Conservation (phyloP, 2,888 invertebrate species). For the Pegoplata infirma region DNA sequence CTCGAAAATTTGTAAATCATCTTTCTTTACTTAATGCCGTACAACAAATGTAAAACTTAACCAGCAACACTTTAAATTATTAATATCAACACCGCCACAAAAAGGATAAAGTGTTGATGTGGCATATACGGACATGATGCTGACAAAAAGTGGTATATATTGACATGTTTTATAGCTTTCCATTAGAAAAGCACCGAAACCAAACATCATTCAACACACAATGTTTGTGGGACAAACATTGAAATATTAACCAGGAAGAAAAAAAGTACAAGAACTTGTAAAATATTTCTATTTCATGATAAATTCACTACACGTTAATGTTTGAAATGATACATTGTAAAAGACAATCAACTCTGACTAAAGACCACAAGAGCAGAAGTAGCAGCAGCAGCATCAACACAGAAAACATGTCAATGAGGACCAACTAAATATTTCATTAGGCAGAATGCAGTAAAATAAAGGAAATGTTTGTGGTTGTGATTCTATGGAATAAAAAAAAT, state of each 20-base stretch:
- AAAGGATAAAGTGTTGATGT: constrained; percentile 48
- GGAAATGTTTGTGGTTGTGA: constrained; percentile 68
- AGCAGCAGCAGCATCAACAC: constrained; percentile 40
- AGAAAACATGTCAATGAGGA: constrained; percentile 73
- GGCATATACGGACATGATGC: constrained; percentile 27
- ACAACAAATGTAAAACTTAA: constrained; percentile 17
- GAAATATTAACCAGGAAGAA: constrained; percentile 11
- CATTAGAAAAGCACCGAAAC: constrained; percentile 17
- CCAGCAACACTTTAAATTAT: constrained; percentile 59
- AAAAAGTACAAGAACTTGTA: constrained; percentile 14
- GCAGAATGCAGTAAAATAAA: constrained; percentile 66
- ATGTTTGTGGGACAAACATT: constrained; percentile 42
- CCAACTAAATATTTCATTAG: constrained; percentile 75
- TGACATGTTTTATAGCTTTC: constrained; percentile 56
- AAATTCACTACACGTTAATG: constrained; percentile 42
- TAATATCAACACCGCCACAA: constrained; percentile 48
- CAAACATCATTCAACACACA: constrained; percentile 48
- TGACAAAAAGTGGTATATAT: constrained; percentile 41
- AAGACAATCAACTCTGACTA: constrained; percentile 23
- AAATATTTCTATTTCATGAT: constrained; percentile 36
- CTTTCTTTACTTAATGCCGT: constrained; percentile 4
- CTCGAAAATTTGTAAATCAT: constrained; percentile 27
- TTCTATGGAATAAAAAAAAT: constrained; percentile 69
- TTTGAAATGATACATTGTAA: constrained; percentile 28
- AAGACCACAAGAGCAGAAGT: constrained; percentile 34